These are phyloP conservation scores for human (Homo sapiens) DNA, from an alignment of 2,113 vertebrate genomes.

Conservation along the genomic window GRCh38 chr4:145935501-145936000, in stretches of 20 bases:
- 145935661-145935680: conserved; percentile 53
- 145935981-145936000: not conserved
- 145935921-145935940: conserved; percentile 56
- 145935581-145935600: conserved; percentile 29
- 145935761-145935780: conserved; percentile 74
- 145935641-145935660: conserved; percentile 49
- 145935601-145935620: conserved; percentile 65
- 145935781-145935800: conserved; percentile 88
- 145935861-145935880: conserved; percentile 77
- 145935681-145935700: conserved; percentile 69
- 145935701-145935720: conserved; percentile 22
- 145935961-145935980: conserved; percentile 47
- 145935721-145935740: conserved; percentile 62
- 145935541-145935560: conserved; percentile 59
- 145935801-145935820: conserved; percentile 82
- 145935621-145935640: conserved; percentile 67
- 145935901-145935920: conserved; percentile 56
- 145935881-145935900: conserved; percentile 36
- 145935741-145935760: conserved; percentile 47
- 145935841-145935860: conserved; percentile 86
- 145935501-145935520: conserved; percentile 14
- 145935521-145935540: conserved; percentile 65
- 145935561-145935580: conserved; percentile 43
- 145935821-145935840: conserved; percentile 83
- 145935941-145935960: conserved; percentile 34